These are phyloP conservation scores for Diachasmimorpha longicaudata DNA, from an alignment of 1,140 invertebrate species.

Conservation along the genomic window DNA sequence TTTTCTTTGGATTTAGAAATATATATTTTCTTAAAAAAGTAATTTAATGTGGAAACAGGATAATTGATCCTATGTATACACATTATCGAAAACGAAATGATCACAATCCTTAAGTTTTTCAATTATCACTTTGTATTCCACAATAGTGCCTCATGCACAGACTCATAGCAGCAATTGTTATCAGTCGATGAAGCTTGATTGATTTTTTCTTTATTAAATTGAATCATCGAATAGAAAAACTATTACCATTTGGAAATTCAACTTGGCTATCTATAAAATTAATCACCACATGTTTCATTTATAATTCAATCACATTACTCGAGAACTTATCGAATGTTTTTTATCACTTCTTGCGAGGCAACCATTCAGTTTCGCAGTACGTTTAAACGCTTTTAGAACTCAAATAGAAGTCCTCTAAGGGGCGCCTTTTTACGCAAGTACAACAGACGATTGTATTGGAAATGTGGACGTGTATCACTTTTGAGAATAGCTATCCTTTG, in stretches of 20 bases:
- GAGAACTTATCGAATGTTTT: too few relatives aligned
- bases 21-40: slow-evolving; percentile 25
- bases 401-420: too few relatives aligned
- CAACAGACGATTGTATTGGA: too few relatives aligned
- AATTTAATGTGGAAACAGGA: neutral
- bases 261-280: neutral
- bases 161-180: neutral
- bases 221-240: neutral
- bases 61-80: too few relatives aligned
- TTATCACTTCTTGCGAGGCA: too few relatives aligned
- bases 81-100: too few relatives aligned
- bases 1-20: slow-evolving; percentile 35
- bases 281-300: neutral
- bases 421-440: too few relatives aligned
- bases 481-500: too few relatives aligned
- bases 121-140: neutral
- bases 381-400: too few relatives aligned
- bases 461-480: too few relatives aligned
- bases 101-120: neutral
- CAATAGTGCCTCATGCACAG: neutral
- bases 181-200: neutral
- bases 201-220: neutral
- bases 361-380: too few relatives aligned
- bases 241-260: neutral
- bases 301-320: neutral